These are phyloP conservation scores for Aleadryas rufinucha DNA, from an alignment of 2,113 vertebrate species.

Conservation along the genomic window DNA sequence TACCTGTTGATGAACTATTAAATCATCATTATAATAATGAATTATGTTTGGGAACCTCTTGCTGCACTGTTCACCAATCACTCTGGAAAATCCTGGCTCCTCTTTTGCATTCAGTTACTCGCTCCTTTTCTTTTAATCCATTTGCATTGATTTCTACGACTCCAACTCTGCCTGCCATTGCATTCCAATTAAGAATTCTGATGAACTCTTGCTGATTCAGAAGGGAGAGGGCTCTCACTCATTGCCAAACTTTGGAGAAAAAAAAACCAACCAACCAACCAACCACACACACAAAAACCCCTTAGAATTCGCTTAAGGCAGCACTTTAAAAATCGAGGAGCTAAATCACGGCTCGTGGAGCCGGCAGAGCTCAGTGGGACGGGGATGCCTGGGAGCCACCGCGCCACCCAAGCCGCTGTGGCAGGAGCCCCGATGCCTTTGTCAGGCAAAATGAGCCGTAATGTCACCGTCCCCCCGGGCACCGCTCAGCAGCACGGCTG, in stretches of 20 bases:
- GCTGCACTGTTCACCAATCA: not conserved
- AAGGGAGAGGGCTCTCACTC: constrained; percentile 19
- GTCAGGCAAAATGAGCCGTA: not conserved
- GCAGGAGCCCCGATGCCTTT: not conserved
- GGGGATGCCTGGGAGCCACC: not conserved
- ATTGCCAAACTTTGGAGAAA: not conserved
- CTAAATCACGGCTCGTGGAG: not conserved
- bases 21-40: not conserved
- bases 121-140: constrained; percentile 47
- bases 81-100: constrained; percentile 44
- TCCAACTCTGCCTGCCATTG: constrained; percentile 43
- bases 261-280: not conserved
- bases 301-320: constrained; percentile 30
- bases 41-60: not conserved
- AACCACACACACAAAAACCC: not conserved
- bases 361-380: not conserved
- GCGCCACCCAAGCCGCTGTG: not conserved
- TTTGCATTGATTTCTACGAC: constrained; percentile 65
- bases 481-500: not conserved
- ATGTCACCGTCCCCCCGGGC: not conserved
- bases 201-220: constrained; percentile 59
- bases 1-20: not conserved
- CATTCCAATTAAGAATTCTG: constrained; percentile 53
- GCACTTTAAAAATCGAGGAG: constrained; percentile 21
- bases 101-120: constrained; percentile 12